These are phyloP conservation scores for Erythrocercus mccallii DNA, from an alignment of 2,113 vertebrate species.

Conservation along the genomic window DNA sequence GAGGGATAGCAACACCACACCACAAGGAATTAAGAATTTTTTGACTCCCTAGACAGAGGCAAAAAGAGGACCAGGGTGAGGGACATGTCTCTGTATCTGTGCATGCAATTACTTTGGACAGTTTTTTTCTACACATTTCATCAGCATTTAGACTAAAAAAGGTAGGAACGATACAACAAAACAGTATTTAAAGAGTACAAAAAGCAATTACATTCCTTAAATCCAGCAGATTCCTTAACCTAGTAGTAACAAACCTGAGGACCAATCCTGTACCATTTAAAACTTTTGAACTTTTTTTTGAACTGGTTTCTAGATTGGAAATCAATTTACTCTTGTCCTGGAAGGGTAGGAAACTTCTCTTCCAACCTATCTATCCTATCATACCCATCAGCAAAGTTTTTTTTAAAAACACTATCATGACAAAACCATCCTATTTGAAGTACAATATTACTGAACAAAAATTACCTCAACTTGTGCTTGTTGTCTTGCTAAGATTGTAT, in stretches of 20 bases:
- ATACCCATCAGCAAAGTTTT: neutral
- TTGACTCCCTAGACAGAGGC: neutral
- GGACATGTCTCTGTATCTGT: neutral
- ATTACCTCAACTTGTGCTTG: constrained; percentile 93
- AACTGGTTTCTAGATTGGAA: neutral
- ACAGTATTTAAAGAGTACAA: neutral
- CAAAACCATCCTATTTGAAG: neutral
- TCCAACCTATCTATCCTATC: neutral
- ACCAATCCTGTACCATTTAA: neutral
- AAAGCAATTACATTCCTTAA: neutral
- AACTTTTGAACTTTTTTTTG: neutral
- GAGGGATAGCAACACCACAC: neutral
- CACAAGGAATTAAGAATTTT: neutral
- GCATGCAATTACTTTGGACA: neutral
- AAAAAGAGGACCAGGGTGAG: neutral
- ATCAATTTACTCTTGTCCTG: neutral
- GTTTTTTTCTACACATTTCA: neutral
- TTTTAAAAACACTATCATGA: neutral
- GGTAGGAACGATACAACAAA: neutral
- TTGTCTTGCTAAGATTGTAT: constrained; percentile 88
- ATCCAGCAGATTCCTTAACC: neutral
- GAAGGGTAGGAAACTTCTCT: neutral
- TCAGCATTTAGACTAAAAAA: neutral
- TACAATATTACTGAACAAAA: neutral
- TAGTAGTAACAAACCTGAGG: neutral